Evolutionary conservation across 1,140 invertebrate genomes (phyloP).

Genomic region (Rhynchophorus ferrugineus): DNA sequence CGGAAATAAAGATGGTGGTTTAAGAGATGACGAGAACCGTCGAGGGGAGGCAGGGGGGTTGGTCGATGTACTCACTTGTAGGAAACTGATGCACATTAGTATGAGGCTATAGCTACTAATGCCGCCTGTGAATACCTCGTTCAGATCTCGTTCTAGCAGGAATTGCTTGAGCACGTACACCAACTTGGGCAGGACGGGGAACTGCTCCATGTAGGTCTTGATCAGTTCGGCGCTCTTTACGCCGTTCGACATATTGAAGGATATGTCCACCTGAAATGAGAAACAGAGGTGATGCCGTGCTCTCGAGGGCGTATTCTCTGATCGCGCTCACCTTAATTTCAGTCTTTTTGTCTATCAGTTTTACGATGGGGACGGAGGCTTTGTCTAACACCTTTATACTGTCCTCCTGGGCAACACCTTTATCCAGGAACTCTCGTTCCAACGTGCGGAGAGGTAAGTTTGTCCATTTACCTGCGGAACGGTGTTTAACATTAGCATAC

Average conservation of each 20-base stretch:
- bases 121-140: slow-evolving; percentile 98
- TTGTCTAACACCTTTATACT: slow-evolving; percentile 94
- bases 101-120: slow-evolving; percentile 98
- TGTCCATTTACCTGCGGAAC: slow-evolving; percentile 84
- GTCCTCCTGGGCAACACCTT: slow-evolving; percentile 78
- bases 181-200: slow-evolving; percentile 82
- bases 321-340: slow-evolving; percentile 58
- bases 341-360: slow-evolving; percentile 90
- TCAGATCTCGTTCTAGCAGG: slow-evolving; percentile 91
- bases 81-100: slow-evolving; percentile 95
- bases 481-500: too few species aligned
- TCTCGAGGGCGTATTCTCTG: not conserved
- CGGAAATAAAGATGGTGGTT: slow-evolving; percentile 1
- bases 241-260: slow-evolving; percentile 95
- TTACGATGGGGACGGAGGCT: slow-evolving; percentile 95
- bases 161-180: slow-evolving; percentile 98
- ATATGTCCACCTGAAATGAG: slow-evolving; percentile 76
- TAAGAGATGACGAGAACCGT: not conserved
- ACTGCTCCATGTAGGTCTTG: slow-evolving; percentile 58
- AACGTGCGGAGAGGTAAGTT: slow-evolving; percentile 83
- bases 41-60: slow-evolving; percentile 51
- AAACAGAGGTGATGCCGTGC: not conserved
- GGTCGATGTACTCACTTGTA: slow-evolving; percentile 53
- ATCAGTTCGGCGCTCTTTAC: slow-evolving; percentile 93
- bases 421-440: slow-evolving; percentile 79